Percentiles rank a stretch among this genome's conserved stretches.
Evolutionary conservation across 1,140 invertebrate genomes (phyloP).

Genomic region (Drosophila sechellia): DNA sequence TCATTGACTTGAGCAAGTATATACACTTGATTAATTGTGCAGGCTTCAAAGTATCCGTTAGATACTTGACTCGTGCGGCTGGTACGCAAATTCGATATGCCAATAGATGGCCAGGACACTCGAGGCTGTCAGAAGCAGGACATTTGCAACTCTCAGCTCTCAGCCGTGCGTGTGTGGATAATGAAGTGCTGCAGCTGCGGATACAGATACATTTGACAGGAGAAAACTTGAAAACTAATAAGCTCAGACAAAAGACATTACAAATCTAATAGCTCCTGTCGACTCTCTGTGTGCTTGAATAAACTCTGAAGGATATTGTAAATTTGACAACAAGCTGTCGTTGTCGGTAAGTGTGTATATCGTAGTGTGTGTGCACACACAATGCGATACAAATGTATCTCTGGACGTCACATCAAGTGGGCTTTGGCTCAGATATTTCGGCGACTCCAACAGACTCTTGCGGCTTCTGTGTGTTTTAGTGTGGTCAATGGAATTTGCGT

Average conservation of each 20-base stretch:
- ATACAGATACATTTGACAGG: constrained; percentile 68
- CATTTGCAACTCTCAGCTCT: constrained; percentile 2
- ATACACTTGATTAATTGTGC: constrained; percentile 66
- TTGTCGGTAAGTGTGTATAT: constrained; percentile 2
- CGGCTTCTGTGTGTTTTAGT: constrained; percentile 66
- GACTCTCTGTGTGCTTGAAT: constrained; percentile 50
- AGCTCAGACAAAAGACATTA: constrained; percentile 63
- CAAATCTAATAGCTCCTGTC: constrained; percentile 55
- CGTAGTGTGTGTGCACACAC: constrained; percentile 3
- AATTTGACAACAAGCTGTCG: constrained; percentile 65
- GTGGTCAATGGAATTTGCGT: constrained; percentile 69
- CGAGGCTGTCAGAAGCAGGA: constrained; percentile 59
- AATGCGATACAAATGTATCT: constrained; percentile 70
- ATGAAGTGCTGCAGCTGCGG: constrained; percentile 68
- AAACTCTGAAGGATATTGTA: constrained; percentile 63
- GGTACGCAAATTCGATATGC: constrained; percentile 67
- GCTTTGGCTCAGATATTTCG: constrained; percentile 21
- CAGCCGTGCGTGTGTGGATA: constrained; percentile 39
- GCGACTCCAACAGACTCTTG: constrained; percentile 21
- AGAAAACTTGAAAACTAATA: constrained; percentile 70
- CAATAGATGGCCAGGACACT: constrained; percentile 70
- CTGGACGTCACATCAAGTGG: constrained; percentile 69
- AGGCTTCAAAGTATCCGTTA: constrained; percentile 26
- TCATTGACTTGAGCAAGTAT: not conserved
- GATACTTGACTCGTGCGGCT: constrained; percentile 50